Evolutionary conservation across 2,113 vertebrate species (phyloP).

Genomic region (Lichenostomus cassidix): DNA sequence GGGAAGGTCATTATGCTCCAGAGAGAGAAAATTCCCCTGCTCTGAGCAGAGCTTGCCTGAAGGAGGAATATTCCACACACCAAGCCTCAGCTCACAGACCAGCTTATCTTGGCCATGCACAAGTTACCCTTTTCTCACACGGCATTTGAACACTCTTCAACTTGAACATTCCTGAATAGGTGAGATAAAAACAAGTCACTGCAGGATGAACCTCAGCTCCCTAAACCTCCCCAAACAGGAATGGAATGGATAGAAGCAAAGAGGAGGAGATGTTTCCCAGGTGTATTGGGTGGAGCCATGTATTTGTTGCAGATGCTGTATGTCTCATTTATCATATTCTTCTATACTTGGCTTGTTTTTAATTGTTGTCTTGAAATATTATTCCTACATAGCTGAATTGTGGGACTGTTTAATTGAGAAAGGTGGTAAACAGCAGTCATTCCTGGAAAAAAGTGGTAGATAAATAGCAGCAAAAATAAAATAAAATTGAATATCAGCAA

Average conservation of each 20-base stretch:
- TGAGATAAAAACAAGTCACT: slow-evolving; percentile 9
- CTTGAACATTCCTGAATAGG: slow-evolving; percentile 16
- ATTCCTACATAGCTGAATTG: background rate
- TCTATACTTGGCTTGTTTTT: background rate
- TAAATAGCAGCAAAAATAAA: background rate
- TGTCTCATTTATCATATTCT: background rate
- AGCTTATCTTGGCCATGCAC: slow-evolving; percentile 45
- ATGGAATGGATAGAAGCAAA: background rate
- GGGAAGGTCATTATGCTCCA: background rate
- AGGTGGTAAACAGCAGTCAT: background rate
- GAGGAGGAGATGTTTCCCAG: background rate
- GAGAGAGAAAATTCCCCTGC: background rate
- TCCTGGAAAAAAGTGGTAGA: background rate
- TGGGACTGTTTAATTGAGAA: background rate
- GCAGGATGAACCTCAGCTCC: background rate
- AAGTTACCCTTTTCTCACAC: background rate
- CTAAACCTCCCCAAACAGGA: background rate
- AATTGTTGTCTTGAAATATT: background rate
- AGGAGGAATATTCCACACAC: background rate
- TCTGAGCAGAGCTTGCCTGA: background rate
- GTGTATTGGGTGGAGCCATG: background rate
- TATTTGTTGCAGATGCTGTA: background rate
- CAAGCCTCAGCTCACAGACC: slow-evolving; percentile 14
- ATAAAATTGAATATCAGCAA: background rate
- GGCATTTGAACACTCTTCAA: background rate